Percentiles rank a stretch among this genome's conserved stretches.
Evolutionary conservation across 2,113 vertebrate genomes (phyloP).

Genomic region (Malurus melanocephalus): DNA sequence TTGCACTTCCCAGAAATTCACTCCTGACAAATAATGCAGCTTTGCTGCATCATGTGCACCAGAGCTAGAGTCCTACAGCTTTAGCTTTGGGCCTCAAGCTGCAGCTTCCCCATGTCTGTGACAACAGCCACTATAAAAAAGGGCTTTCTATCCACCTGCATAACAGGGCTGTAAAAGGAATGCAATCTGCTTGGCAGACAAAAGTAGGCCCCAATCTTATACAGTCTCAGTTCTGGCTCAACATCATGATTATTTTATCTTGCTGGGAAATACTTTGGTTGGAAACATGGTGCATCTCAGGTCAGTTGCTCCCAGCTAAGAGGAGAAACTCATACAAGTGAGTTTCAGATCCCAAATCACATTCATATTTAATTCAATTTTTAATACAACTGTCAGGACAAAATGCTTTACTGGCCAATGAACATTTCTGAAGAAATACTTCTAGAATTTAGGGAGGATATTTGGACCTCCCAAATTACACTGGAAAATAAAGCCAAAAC

Average conservation of each 20-base stretch:
- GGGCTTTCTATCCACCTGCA: neutral
- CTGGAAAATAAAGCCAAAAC: neutral
- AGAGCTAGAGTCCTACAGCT: neutral
- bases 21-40: neutral
- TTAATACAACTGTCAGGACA: neutral
- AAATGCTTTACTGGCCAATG: neutral
- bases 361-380: neutral
- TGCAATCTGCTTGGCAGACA: neutral
- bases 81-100: neutral
- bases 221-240: neutral
- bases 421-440: neutral
- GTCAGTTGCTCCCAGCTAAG: neutral
- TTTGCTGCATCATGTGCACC: neutral
- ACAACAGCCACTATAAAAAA: neutral
- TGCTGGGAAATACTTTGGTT: neutral
- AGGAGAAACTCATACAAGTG: neutral
- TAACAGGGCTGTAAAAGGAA: neutral
- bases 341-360: neutral
- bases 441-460: neutral
- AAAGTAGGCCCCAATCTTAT: neutral
- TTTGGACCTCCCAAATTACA: neutral
- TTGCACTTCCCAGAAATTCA: neutral
- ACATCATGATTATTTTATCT: slow-evolving; percentile 30
- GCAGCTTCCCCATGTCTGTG: neutral
- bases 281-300: neutral